A percentile compares a stretch with the other conserved stretches of the same genome.
phyloP scores from a whole-genome alignment of 2,113 vertebrate species.

The Pterocles orientalis region DNA sequence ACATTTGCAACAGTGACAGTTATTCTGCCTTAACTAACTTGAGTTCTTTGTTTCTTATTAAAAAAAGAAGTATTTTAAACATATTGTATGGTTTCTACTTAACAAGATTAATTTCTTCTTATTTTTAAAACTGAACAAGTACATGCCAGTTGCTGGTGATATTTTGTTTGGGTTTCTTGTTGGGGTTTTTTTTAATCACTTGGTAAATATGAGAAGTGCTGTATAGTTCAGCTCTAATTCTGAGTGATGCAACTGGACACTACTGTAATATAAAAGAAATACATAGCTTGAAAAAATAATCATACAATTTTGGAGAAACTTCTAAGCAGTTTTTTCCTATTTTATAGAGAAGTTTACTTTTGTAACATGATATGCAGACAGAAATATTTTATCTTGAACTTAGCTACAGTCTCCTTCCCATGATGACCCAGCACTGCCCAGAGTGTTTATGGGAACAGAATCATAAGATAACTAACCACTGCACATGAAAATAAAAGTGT shows the following conservation, averaged over 20 bases:
- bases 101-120: neutral
- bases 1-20: neutral
- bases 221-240: neutral
- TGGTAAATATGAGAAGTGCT: neutral
- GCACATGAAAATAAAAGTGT: neutral
- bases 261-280: neutral
- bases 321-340: neutral
- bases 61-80: neutral
- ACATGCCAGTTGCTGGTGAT: neutral
- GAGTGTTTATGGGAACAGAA: neutral
- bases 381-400: neutral
- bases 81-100: neutral
- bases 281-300: neutral
- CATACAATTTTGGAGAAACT: neutral
- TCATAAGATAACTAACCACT: neutral
- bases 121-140: neutral
- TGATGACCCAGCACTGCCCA: neutral
- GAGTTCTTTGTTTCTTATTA: neutral
- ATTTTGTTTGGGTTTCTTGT: neutral
- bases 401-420: neutral
- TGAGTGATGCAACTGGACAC: neutral
- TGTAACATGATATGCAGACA: neutral
- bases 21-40: neutral
- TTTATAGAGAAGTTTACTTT: neutral
- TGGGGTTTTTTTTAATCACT: neutral